Conservation (phyloP, 2,113 vertebrate genomes). For the Galemys pyrenaicus region DNA sequence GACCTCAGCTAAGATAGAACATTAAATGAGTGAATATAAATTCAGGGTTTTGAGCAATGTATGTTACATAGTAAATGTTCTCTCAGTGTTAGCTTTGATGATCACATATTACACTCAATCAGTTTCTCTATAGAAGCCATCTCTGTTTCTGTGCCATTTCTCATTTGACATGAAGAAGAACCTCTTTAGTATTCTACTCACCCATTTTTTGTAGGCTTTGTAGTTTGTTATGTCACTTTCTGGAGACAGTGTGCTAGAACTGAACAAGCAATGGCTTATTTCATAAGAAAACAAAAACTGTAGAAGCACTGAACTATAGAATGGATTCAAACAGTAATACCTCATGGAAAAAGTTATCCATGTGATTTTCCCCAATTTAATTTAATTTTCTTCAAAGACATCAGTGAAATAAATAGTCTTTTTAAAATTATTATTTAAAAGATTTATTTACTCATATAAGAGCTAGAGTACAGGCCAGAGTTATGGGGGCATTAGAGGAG, state of each 20-base stretch:
- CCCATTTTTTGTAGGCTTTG: background rate
- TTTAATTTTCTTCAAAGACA: background rate
- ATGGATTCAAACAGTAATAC: background rate
- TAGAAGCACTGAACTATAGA: background rate
- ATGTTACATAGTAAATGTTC: background rate
- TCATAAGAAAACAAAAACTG: background rate
- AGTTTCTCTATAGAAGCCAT: background rate
- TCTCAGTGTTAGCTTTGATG: background rate
- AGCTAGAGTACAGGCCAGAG: too few species aligned
- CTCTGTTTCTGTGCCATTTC: background rate
- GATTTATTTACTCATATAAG: too few species aligned
- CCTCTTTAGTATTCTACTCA: background rate
- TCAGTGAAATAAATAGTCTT: conserved; percentile 10
- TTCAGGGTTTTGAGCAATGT: background rate
- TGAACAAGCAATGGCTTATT: background rate
- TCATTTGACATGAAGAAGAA: background rate
- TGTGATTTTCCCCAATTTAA: background rate
- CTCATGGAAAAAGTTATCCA: background rate
- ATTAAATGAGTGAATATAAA: background rate
- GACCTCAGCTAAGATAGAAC: background rate
- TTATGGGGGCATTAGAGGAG: too few species aligned
- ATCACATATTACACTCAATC: background rate
- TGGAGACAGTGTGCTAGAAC: background rate
- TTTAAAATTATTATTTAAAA: too few species aligned
- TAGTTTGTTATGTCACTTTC: background rate